Evolutionary conservation across 1,140 invertebrate species (phyloP).

Genomic region (Lepidostoma basale): DNA sequence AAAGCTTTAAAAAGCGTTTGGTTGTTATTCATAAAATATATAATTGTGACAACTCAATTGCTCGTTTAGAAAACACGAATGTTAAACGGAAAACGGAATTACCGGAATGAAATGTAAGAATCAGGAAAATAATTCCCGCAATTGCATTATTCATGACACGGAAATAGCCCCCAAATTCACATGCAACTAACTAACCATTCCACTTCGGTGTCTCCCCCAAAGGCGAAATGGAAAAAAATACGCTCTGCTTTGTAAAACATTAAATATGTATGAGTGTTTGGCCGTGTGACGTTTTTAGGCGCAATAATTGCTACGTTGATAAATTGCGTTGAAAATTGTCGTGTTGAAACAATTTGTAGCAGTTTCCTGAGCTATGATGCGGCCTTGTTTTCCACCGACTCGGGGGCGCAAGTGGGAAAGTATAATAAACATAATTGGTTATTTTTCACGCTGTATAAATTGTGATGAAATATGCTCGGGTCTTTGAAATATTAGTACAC

Average conservation of each 20-base stretch:
- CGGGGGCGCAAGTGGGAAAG: conserved; percentile 5
- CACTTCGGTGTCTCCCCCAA: too few relatives aligned
- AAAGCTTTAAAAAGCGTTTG: too few relatives aligned
- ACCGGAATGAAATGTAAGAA: background rate
- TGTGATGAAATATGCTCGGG: too few relatives aligned
- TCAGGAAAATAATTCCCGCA: background rate
- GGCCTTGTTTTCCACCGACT: background rate
- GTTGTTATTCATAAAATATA: too few relatives aligned
- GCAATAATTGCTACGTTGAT: conserved; percentile 40
- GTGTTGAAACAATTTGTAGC: conserved; percentile 40
- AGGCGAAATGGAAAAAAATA: conserved; percentile 30
- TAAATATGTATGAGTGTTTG: conserved; percentile 40
- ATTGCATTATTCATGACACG: background rate
- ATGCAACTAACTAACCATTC: background rate
- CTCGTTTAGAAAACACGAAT: too few relatives aligned
- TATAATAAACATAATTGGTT: too few relatives aligned
- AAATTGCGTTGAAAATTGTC: conserved; percentile 42
- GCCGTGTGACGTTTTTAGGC: conserved; percentile 30
- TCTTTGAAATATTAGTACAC: too few relatives aligned
- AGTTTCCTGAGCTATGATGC: conserved; percentile 19
- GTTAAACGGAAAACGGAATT: too few relatives aligned
- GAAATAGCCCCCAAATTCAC: background rate
- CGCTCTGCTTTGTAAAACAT: conserved; percentile 27
- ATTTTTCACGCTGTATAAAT: too few relatives aligned
- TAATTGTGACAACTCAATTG: too few relatives aligned